phyloP scores from a whole-genome alignment of 1,140 invertebrate genomes.

The Chironomus striatipennis region DNA sequence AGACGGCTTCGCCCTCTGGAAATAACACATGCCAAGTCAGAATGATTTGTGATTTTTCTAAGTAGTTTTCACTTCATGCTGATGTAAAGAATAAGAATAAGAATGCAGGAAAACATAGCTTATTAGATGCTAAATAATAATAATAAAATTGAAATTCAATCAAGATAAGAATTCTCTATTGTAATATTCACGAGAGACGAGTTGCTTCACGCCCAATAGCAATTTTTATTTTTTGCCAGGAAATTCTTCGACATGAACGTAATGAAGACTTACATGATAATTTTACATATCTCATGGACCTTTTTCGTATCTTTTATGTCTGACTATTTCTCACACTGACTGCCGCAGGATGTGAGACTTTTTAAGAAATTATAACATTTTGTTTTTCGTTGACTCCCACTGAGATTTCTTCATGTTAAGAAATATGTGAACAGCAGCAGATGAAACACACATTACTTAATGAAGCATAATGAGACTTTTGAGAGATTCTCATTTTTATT shows the following conservation, averaged over 20 bases:
- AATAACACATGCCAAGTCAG: conserved; percentile 11
- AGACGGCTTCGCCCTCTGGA: too few relatives aligned
- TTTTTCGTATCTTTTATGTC: background rate
- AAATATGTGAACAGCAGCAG: background rate
- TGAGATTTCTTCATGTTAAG: background rate
- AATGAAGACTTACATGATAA: background rate
- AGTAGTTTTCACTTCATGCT: background rate
- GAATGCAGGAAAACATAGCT: background rate
- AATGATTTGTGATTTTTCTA: conserved; percentile 2
- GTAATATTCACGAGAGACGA: background rate
- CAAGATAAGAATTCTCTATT: background rate
- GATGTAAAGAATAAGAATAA: background rate
- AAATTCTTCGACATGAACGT: background rate
- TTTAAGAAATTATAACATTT: background rate
- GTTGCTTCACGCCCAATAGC: background rate
- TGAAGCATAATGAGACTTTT: background rate
- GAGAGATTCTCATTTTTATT: background rate
- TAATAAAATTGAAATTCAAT: background rate
- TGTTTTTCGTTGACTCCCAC: background rate
- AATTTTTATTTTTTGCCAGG: conserved; percentile 14
- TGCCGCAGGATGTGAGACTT: background rate
- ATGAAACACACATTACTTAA: conserved; percentile 8
- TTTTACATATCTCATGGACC: background rate
- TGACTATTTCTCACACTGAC: background rate
- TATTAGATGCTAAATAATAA: background rate